Conservation (phyloP, 2,888 invertebrate species). For the Leptarthrus brevirostris region DNA sequence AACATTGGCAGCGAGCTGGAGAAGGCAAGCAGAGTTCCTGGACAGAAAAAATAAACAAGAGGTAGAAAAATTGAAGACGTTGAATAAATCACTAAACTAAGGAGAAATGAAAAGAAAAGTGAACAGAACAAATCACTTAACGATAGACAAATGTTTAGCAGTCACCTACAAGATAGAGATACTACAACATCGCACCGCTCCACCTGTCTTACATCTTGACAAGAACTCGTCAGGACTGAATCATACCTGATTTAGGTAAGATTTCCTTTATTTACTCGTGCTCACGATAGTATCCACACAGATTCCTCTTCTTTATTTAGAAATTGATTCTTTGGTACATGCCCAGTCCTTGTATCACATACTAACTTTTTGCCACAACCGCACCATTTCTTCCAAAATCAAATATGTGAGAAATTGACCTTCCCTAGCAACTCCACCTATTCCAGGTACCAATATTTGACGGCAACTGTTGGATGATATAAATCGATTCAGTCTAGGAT, state of each 20-base stretch:
- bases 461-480: background rate
- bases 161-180: background rate
- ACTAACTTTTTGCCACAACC: background rate
- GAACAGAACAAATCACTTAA: slow-evolving; percentile 29
- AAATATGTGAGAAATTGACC: background rate
- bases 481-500: slow-evolving; percentile 32
- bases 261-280: slow-evolving; percentile 15
- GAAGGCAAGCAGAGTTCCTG: slow-evolving; percentile 70
- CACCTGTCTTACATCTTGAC: slow-evolving; percentile 6
- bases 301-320: slow-evolving; percentile 4
- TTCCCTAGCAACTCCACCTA: background rate
- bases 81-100: slow-evolving; percentile 45
- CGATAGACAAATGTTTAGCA: slow-evolving; percentile 25
- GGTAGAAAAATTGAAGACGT: slow-evolving; percentile 1
- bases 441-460: background rate
- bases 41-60: slow-evolving; percentile 22
- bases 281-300: background rate
- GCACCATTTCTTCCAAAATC: background rate
- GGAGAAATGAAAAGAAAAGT: slow-evolving; percentile 27
- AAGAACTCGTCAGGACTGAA: slow-evolving; percentile 8
- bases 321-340: slow-evolving; percentile 40
- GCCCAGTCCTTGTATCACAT: background rate
- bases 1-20: slow-evolving; percentile 72
- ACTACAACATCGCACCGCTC: slow-evolving; percentile 3
- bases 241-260: slow-evolving; percentile 20